phyloP scores from a whole-genome alignment of 2,797 vertebrate genomes.

The Coendou prehensilis region DNA sequence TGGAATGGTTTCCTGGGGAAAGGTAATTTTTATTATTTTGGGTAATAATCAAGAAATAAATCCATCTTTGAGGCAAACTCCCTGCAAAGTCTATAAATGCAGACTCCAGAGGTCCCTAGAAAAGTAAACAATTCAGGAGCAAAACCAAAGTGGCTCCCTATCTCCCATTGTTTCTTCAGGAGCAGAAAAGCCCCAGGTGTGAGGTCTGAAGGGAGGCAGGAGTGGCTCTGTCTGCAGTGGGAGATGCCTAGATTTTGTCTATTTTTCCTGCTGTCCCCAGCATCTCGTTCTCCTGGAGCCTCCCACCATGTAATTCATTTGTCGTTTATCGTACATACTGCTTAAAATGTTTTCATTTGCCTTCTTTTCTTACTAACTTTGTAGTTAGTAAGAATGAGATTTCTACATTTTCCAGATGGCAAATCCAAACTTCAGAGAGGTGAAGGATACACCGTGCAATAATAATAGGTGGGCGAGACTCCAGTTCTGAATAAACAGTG shows the following conservation, averaged over 20 bases:
- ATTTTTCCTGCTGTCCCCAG: neutral
- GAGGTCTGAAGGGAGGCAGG: neutral
- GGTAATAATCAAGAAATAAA: constrained; percentile 60
- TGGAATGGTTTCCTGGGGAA: neutral
- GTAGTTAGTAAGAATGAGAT: neutral
- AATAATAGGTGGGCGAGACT: too few relatives aligned
- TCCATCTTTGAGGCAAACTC: neutral
- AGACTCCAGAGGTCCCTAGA: neutral
- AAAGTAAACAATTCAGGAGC: neutral
- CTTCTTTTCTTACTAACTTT: neutral
- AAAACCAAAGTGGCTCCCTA: neutral
- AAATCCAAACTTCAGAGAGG: neutral
- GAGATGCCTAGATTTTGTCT: neutral
- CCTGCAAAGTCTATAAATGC: neutral
- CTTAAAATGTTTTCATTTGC: neutral
- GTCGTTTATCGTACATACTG: neutral
- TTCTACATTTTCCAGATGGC: neutral
- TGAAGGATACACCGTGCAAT: too few relatives aligned
- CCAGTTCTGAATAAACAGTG: neutral
- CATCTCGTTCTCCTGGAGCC: neutral
- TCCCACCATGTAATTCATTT: neutral
- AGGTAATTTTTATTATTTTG: neutral
- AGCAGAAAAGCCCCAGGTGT: neutral
- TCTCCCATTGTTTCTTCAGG: neutral
- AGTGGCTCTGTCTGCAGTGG: neutral